Evolutionary conservation across 2,797 vertebrate genomes (phyloP).

Genomic region (Esox masquinongy): DNA sequence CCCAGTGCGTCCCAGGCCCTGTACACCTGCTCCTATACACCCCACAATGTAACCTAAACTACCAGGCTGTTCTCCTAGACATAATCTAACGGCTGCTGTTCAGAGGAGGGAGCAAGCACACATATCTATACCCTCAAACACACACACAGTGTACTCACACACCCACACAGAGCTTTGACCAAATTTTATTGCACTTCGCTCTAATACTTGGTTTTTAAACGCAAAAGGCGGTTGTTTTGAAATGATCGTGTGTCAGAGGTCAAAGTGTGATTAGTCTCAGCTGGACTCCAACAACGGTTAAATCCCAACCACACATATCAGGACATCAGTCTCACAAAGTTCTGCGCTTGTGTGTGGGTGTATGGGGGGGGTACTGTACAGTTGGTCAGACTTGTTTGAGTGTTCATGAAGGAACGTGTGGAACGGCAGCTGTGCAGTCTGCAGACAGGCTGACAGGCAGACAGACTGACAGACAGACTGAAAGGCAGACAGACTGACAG

Average conservation of each 20-base stretch:
- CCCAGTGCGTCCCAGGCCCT: slow-evolving; percentile 60
- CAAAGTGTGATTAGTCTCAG: slow-evolving; percentile 53
- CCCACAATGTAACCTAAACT: slow-evolving; percentile 69
- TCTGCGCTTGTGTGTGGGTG: too few species aligned
- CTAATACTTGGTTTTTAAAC: slow-evolving; percentile 55
- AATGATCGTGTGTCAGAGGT: slow-evolving; percentile 52
- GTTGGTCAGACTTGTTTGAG: slow-evolving; percentile 8
- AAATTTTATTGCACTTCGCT: slow-evolving; percentile 5
- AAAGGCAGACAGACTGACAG: neutral
- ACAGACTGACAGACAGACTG: neutral
- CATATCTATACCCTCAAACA: slow-evolving; percentile 23
- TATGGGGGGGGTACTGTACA: neutral
- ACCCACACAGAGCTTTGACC: slow-evolving; percentile 15
- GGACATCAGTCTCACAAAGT: too few species aligned
- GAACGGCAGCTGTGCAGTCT: slow-evolving; percentile 61
- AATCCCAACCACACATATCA: too few species aligned
- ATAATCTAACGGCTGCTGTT: slow-evolving; percentile 61
- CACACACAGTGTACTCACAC: neutral
- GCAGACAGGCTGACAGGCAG: neutral
- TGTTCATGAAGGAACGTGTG: slow-evolving; percentile 31
- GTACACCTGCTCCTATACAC: slow-evolving; percentile 53
- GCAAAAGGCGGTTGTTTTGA: slow-evolving; percentile 54
- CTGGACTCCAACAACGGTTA: slow-evolving; percentile 25
- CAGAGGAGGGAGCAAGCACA: slow-evolving; percentile 19
- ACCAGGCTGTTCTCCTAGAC: slow-evolving; percentile 45